phyloP scores from a whole-genome alignment of 2,888 invertebrate genomes.

The Peribatodes rhomboidaria region DNA sequence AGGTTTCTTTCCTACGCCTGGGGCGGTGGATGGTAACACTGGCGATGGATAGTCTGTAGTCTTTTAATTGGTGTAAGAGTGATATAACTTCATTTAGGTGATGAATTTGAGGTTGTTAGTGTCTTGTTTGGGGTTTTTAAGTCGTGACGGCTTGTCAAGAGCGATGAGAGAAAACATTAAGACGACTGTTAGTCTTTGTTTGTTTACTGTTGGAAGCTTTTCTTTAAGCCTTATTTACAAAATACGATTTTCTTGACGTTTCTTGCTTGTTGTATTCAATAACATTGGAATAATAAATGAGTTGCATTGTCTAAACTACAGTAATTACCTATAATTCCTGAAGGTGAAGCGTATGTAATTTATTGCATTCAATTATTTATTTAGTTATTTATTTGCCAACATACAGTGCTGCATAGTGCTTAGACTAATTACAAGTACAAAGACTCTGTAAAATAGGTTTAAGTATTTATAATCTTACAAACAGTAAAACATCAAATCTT shows the following conservation, averaged over 20 bases:
- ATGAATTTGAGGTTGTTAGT: conserved; percentile 23
- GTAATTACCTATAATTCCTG: too few relatives aligned
- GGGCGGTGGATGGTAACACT: conserved; percentile 7
- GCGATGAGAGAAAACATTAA: not conserved
- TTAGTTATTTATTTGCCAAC: too few relatives aligned
- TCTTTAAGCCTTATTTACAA: not conserved
- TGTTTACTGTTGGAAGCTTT: not conserved
- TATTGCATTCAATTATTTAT: too few relatives aligned
- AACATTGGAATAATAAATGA: too few relatives aligned
- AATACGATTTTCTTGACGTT: not conserved
- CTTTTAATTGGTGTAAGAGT: conserved; percentile 34
- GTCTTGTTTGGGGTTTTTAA: conserved; percentile 8
- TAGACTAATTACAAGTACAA: too few relatives aligned
- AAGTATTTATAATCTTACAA: too few relatives aligned
- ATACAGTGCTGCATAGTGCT: too few relatives aligned
- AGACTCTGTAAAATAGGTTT: too few relatives aligned
- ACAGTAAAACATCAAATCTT: too few relatives aligned
- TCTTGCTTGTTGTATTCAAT: too few relatives aligned
- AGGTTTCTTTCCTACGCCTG: conserved; percentile 28
- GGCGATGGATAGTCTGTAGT: not conserved
- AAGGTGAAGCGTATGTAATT: too few relatives aligned
- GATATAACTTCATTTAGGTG: conserved; percentile 46
- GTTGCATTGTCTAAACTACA: too few relatives aligned
- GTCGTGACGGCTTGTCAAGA: not conserved
- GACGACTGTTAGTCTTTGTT: not conserved